phyloP scores from a whole-genome alignment of 2,888 invertebrate genomes.

The Machimus rusticus region DNA sequence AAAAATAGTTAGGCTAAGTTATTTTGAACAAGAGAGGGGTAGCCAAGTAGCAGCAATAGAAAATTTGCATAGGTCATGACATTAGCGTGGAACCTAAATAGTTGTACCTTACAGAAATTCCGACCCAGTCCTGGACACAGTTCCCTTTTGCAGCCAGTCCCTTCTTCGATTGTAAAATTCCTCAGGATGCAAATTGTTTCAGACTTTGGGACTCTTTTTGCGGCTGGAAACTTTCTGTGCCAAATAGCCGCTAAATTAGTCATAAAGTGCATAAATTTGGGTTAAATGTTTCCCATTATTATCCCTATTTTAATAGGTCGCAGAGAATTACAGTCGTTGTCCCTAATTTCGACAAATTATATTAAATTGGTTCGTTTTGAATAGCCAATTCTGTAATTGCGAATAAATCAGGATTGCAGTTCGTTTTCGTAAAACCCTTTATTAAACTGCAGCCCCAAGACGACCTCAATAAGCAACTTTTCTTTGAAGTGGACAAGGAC shows the following conservation, averaged over 20 bases:
- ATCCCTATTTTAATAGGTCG: neutral
- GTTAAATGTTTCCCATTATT: neutral
- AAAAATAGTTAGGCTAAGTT: constrained; percentile 2
- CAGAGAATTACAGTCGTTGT: neutral
- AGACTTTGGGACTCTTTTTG: neutral
- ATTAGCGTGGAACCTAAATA: constrained; percentile 12
- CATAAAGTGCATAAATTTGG: neutral
- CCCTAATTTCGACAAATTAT: neutral
- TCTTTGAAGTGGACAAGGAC: neutral
- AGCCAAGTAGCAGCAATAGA: neutral
- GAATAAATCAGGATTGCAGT: neutral
- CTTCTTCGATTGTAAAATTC: neutral
- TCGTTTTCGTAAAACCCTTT: neutral
- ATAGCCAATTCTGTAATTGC: neutral
- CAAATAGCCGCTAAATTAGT: neutral
- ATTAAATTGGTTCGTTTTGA: neutral
- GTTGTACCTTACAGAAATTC: neutral
- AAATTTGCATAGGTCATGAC: constrained; percentile 30
- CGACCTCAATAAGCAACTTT: neutral
- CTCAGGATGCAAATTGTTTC: neutral
- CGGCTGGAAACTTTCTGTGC: neutral
- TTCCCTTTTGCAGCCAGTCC: neutral
- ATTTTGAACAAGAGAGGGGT: neutral
- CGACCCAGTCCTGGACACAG: neutral
- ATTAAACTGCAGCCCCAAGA: neutral